Conservation (phyloP, 2,888 invertebrate genomes). For the Creontiades dilutus region DNA sequence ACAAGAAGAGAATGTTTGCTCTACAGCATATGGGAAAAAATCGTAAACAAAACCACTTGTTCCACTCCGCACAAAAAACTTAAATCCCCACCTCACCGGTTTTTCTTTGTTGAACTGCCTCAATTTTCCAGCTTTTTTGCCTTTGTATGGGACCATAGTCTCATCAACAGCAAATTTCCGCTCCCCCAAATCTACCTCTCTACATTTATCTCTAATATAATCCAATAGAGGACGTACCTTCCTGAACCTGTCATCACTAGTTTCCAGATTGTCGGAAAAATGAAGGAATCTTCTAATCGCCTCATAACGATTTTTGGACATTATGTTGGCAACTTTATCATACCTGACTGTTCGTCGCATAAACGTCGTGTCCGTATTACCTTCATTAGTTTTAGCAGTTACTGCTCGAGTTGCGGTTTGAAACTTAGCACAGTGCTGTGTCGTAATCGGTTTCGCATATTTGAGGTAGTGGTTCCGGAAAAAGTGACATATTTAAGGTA, state of each 20-base stretch:
- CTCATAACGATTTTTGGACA: slow-evolving; percentile 25
- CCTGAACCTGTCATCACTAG: not conserved
- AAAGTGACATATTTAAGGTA: no score
- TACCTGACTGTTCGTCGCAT: not conserved
- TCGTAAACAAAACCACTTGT: slow-evolving; percentile 9
- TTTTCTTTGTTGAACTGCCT: not conserved
- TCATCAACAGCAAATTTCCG: slow-evolving; percentile 43
- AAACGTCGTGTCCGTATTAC: no score
- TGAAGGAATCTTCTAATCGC: slow-evolving; percentile 18
- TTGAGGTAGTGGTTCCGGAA: no score
- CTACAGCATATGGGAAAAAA: slow-evolving; percentile 1
- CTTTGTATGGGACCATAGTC: slow-evolving; percentile 1
- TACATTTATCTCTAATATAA: slow-evolving; percentile 7
- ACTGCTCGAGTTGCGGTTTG: no score
- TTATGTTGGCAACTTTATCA: slow-evolving; percentile 28
- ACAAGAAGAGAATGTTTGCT: not conserved
- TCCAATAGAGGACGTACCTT: not conserved
- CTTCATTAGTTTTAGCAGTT: no score
- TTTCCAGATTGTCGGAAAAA: slow-evolving; percentile 9
- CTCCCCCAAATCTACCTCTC: not conserved
- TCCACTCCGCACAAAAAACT: not conserved
- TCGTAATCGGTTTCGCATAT: no score
- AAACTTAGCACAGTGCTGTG: no score
- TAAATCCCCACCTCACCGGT: slow-evolving; percentile 1
- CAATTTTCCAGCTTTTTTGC: not conserved